Base-by-base conservation (phyloP, 2,113 vertebrate genomes). In the Psammodynastes pulverulentus region DNA sequence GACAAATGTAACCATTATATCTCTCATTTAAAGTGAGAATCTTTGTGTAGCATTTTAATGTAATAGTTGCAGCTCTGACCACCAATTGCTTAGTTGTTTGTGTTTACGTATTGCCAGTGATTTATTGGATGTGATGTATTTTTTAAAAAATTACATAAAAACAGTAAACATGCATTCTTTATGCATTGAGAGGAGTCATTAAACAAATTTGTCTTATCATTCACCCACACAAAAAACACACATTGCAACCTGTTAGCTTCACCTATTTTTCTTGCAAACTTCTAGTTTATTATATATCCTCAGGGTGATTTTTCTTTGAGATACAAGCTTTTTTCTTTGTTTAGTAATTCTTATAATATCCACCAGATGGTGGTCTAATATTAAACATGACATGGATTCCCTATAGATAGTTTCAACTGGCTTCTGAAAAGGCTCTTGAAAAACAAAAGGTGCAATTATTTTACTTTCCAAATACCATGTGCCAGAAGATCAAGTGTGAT, bases 361-460 rank as follows among this genome's bases (percentile, higher is more conserved):
- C 96, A 96, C 95, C 94, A 97, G 96, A 93, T 97, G 96, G 92
- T 93, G 72, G 15, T 91, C 90, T 79, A 91, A 24, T 49, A 91
- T 90, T 92, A 96, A 93, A 93, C 86, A 17, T 84, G 1, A 2
- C 1, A 9, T 79, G 0, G 2, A 2, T 0, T 7, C 48, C 56
- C 53, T 1, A 3, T 21, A 52, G 46, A 46, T 48, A 12, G 5
- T 87, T 58, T 29, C 3, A 9, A 89, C 52, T 89, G 0, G 0
- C 0, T 29, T 48, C 90, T 56, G 0, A 34, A 17, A 88, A 9
- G 0, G 8, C 87, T 1, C 7, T 15, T 34, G 34, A 26, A 72
- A 84, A 58, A 29, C 0, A 2, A 86, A 93, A 0, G 4, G 4
- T 13, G 72, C 72, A 43, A 39, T 88, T 2, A 53, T 90, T 34